A percentile compares a stretch with the other conserved stretches of the same genome.
These are phyloP conservation scores for Lichenostomus cassidix DNA, from an alignment of 2,113 vertebrate genomes.

Conservation along the genomic window DNA sequence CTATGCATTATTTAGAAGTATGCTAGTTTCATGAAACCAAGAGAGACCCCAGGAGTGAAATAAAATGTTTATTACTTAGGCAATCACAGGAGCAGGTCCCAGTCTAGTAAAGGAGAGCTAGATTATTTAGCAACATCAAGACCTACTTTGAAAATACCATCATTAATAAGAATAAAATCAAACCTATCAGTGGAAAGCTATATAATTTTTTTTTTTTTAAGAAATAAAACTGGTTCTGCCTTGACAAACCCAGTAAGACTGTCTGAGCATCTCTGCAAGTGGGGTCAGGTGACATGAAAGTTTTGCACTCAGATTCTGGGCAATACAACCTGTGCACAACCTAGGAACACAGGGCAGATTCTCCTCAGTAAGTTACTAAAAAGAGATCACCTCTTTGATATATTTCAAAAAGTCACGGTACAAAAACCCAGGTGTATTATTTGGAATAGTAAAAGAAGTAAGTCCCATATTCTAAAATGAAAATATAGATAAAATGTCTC, in stretches of 20 bases:
- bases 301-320: background rate
- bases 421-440: background rate
- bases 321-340: background rate
- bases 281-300: background rate
- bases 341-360: background rate
- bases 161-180: background rate
- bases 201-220: background rate
- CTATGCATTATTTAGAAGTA: background rate
- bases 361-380: background rate
- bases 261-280: background rate
- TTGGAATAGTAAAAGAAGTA: background rate
- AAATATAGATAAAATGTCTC: background rate
- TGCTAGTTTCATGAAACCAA: background rate
- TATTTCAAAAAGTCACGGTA: background rate
- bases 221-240: background rate
- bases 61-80: background rate
- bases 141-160: background rate
- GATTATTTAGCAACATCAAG: background rate
- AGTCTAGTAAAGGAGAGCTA: background rate
- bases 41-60: background rate
- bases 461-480: background rate
- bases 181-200: background rate
- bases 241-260: background rate
- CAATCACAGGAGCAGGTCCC: background rate
- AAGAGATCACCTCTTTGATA: background rate